These are phyloP conservation scores for Nasonia vitripennis DNA, from an alignment of 1,140 invertebrate genomes.

Conservation along the genomic window DNA sequence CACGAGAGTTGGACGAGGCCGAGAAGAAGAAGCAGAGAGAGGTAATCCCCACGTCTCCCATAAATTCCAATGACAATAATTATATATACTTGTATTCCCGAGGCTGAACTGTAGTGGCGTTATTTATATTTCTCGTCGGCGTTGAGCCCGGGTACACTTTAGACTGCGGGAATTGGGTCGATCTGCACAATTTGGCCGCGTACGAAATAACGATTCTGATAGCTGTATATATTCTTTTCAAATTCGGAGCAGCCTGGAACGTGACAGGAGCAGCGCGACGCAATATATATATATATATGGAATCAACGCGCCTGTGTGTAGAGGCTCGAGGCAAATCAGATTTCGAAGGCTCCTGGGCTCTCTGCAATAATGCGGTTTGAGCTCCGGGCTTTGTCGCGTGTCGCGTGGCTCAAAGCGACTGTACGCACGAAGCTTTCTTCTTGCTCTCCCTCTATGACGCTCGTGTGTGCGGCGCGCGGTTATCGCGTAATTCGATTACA, in stretches of 20 bases:
- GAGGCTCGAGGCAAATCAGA: conserved; percentile 12
- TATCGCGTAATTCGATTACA: conserved; percentile 23
- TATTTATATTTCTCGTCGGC: background rate
- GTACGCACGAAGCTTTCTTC: background rate
- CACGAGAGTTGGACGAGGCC: conserved; percentile 31
- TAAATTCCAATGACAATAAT: conserved; percentile 65
- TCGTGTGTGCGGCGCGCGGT: background rate
- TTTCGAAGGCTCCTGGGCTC: conserved; percentile 25
- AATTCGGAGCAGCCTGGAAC: background rate
- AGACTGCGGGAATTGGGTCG: too few relatives aligned
- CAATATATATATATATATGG: background rate
- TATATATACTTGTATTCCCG: conserved; percentile 50
- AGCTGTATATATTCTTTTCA: too few relatives aligned
- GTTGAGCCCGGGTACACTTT: too few relatives aligned
- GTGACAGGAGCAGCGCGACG: background rate
- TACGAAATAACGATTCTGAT: too few relatives aligned
- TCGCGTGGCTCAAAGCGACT: conserved; percentile 33
- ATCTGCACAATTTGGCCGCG: too few relatives aligned
- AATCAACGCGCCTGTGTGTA: background rate
- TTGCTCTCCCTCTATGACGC: background rate
- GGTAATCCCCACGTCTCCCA: conserved; percentile 59
- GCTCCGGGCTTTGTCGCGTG: conserved; percentile 9
- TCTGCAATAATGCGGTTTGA: conserved; percentile 24
- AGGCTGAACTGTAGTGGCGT: too few relatives aligned
- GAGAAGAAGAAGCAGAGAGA: conserved; percentile 15